Evolutionary conservation across 2,113 vertebrate species (phyloP), one percentile per base, ranked within the genome.

Genomic region (Anolis carolinensis): DNA sequence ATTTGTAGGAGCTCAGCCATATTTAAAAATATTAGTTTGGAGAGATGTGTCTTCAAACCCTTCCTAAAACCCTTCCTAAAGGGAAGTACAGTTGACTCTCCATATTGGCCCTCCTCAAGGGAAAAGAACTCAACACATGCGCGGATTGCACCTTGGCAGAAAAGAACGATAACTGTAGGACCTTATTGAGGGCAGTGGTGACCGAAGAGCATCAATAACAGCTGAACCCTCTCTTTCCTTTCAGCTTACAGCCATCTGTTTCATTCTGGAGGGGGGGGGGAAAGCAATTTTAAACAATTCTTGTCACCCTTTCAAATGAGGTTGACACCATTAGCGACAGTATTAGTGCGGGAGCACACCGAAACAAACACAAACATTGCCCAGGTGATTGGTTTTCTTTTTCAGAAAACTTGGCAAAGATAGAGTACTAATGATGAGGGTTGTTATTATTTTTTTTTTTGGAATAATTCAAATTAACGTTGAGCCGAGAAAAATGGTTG

Each of bases 381-480:
- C 86, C 82, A 86, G 30, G 8, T 85, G n/a, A 83, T 87, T 67
- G 76, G 81, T 0, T 23, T 87, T 44, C 5, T 44, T 44, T 44
- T 90, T 90, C 86, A 91, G 82, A 2, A 68, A 90, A 88, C 88
- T 1, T 90, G 79, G 71, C 73, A 85, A 88, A 79, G 48, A 71
- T 39, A 50, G 87, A 85, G 83, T 88, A 83, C 81, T 92, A 81
- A 87, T 93, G 93, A 94, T 93, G 90, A 87, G 90, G 39, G 39
- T 44, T 44, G 5, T 44, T 44, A 44, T 44, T 44, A 4, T 44
- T 90, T 94, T 44, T 44, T 44, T 90, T 94, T 93, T 27, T 4
- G 90, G 13, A 16, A 92, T 93, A 94, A 94, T 89, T 93, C 91
- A 93, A 93, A 91, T 91, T 87, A 92, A 91, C 88, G 71, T 90